Evolutionary conservation across 2,113 vertebrate genomes (phyloP).

Genomic region (Ia io): DNA sequence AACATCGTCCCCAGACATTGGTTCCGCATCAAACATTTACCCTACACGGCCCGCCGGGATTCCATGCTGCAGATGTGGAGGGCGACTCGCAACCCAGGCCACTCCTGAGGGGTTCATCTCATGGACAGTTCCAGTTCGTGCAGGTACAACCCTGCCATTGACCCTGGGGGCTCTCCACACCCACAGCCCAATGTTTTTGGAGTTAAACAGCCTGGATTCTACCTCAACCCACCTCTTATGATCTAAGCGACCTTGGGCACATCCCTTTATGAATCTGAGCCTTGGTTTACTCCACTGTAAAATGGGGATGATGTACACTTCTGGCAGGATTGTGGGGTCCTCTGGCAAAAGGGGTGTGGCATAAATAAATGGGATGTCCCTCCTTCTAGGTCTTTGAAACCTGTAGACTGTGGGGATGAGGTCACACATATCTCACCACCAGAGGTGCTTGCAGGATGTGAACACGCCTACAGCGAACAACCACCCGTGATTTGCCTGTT

Average conservation of each 20-base stretch:
- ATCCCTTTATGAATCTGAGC: constrained; percentile 1
- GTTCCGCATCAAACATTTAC: constrained; percentile 89
- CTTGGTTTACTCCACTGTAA: neutral
- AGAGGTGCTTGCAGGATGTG: neutral
- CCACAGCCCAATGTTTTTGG: neutral
- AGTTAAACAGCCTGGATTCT: neutral
- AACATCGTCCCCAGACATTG: constrained; percentile 89
- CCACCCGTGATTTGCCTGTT: neutral
- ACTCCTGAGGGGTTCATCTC: constrained; percentile 7
- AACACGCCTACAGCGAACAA: neutral
- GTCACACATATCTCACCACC: neutral
- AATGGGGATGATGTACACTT: neutral
- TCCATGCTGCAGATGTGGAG: constrained; percentile 84
- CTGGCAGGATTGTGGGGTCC: neutral
- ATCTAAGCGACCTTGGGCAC: neutral
- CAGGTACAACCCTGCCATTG: neutral
- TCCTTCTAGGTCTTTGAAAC: neutral
- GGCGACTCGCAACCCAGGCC: constrained; percentile 56
- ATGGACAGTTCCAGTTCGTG: neutral
- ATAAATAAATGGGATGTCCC: neutral
- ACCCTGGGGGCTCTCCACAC: neutral
- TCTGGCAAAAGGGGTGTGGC: neutral
- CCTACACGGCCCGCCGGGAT: constrained; percentile 90
- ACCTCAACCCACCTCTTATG: neutral
- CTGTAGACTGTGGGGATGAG: neutral